A percentile compares a stretch with the other conserved stretches of the same genome.
Conservation (phyloP, 2,113 vertebrate species). For the Deroptyus accipitrinus region DNA sequence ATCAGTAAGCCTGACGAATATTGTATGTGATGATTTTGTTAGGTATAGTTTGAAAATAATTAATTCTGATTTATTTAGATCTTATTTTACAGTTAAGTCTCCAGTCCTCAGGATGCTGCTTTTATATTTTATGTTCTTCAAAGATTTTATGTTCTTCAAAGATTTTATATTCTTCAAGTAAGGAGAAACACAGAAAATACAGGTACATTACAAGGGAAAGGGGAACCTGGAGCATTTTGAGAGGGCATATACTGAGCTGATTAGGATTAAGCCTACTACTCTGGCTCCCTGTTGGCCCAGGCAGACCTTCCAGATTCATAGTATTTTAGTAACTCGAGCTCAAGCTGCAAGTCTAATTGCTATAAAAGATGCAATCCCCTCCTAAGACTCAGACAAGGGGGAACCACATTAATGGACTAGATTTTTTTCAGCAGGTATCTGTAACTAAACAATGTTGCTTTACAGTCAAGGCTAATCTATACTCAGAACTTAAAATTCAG, state of each 20-base stretch:
- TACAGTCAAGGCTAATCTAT: neutral
- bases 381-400: neutral
- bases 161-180: neutral
- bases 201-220: neutral
- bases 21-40: neutral
- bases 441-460: neutral
- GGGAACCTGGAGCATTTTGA: neutral
- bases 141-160: neutral
- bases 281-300: neutral
- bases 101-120: neutral
- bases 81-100: neutral
- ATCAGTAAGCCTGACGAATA: neutral
- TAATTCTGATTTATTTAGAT: neutral
- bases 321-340: neutral
- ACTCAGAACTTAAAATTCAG: neutral
- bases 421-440: neutral
- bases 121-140: neutral
- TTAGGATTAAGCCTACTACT: neutral
- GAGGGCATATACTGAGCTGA: neutral
- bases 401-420: neutral
- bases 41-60: neutral
- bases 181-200: neutral
- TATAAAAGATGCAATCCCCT: neutral
- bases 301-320: neutral
- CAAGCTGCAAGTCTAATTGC: neutral